Evolutionary conservation across 2,113 vertebrate genomes (phyloP), one percentile per base, ranked within the genome.

Genomic region (Megaceryle maxima): DNA sequence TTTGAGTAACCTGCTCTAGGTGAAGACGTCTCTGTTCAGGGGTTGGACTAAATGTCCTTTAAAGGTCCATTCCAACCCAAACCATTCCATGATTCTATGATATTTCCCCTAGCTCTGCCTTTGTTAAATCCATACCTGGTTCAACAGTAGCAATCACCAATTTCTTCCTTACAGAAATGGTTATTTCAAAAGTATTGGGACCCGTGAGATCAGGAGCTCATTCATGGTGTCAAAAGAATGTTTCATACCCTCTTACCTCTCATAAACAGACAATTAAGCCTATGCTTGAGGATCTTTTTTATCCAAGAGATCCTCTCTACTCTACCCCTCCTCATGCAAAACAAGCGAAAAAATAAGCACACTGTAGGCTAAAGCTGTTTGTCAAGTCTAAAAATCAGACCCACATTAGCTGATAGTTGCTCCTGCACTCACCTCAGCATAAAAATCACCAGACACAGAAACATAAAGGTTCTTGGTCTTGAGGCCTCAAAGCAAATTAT

Each of bases 321-420:
- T 18, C 14, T 11, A 7, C 3, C 2, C 2, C 10, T 4, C 11
- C 2, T 6, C 29, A 33, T 16, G 8, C 5, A 24, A 44, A 50
- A 50, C 48, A 55, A 39, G 33, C 57, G 39, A 10, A 16, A 78
- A 10, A 9, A 9, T 37, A 57, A 37, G 12, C 41, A 50, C 10
- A 44, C 19, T 10, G 24, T 24, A 66, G 26, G 43, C 24, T 78
- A 69, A 77, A 91, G 22, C 24, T 70, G 33, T 31, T 57, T 60
- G 35, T 50, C 43, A 25, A 11, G 12, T 66, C 55, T 62, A 43
- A 83, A 94, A 82, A 29, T 48, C 77, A 81, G 25, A 70, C 31
- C 9, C 12, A 10, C 2, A 1, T 66, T 68, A 59, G 37, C 67
- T 87, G 75, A 78, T 11, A 90, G 9, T 56, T 28, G 87, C 9